These are phyloP conservation scores for Drosophila truncata DNA, from an alignment of 1,140 invertebrate genomes.

Conservation along the genomic window DNA sequence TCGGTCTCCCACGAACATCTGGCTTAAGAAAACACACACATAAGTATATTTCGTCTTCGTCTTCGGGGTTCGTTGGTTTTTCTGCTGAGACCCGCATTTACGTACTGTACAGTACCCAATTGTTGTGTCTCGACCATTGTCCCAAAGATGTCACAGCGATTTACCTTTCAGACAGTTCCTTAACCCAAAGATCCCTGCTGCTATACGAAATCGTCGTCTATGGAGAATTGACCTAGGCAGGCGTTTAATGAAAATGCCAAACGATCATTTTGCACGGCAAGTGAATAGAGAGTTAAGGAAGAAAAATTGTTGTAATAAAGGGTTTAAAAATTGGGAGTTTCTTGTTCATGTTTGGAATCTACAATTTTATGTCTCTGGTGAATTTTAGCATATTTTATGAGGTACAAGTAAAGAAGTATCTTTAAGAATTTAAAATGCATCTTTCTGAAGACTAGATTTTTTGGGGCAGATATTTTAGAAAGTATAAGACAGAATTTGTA, in stretches of 20 bases:
- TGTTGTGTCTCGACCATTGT: constrained; percentile 56
- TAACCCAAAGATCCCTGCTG: constrained; percentile 45
- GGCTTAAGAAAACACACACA: constrained; percentile 18
- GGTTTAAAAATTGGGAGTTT: not conserved
- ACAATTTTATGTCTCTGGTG: not conserved
- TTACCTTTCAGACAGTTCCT: constrained; percentile 52
- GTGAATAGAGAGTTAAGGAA: constrained; percentile 9
- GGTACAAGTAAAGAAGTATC: not conserved
- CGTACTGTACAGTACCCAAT: constrained; percentile 58
- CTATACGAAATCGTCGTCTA: constrained; percentile 49
- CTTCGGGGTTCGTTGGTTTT: constrained; percentile 27
- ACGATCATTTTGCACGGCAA: constrained; percentile 55
- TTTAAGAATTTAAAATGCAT: too few relatives aligned
- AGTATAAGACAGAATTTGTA: not conserved
- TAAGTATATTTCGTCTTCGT: constrained; percentile 30
- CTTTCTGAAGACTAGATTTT: not conserved
- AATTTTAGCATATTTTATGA: not conserved
- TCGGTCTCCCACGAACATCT: constrained; percentile 65
- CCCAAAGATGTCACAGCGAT: constrained; percentile 59
- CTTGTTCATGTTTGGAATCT: not conserved
- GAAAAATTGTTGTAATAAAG: not conserved
- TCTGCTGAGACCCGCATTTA: constrained; percentile 59
- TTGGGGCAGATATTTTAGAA: not conserved
- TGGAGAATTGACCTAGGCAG: constrained; percentile 58
- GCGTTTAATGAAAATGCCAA: constrained; percentile 79